Percentiles rank a stretch among this genome's conserved stretches.
Evolutionary conservation across 2,797 vertebrate genomes (phyloP).

Genomic region (Notolabrus celidotus): DNA sequence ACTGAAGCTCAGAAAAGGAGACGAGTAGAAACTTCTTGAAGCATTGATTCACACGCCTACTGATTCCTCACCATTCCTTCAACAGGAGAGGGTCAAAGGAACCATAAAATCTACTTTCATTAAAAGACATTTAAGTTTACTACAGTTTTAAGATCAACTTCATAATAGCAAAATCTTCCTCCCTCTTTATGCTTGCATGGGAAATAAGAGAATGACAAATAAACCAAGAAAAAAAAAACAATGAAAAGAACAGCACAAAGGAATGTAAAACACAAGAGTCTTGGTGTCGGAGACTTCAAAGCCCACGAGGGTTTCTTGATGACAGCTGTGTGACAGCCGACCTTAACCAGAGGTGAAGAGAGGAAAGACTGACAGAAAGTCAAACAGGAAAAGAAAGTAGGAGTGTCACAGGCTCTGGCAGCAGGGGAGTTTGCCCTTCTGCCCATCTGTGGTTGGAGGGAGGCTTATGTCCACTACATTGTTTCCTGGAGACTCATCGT

Average conservation of each 20-base stretch:
- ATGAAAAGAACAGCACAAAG: constrained; percentile 54
- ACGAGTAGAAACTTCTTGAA: constrained; percentile 35
- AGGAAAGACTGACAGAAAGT: constrained; percentile 48
- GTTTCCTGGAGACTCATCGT: constrained; percentile 97
- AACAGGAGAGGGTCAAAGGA: constrained; percentile 79
- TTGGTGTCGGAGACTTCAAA: constrained; percentile 57
- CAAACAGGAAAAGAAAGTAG: constrained; percentile 27
- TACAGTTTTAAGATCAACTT: constrained; percentile 34
- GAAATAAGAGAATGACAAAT: constrained; percentile 50
- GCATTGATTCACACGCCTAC: constrained; percentile 37
- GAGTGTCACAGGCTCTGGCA: constrained; percentile 94
- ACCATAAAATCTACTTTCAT: constrained; percentile 51
- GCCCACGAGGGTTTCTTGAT: constrained; percentile 46
- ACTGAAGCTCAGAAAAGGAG: constrained; percentile 42
- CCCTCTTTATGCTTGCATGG: constrained; percentile 30
- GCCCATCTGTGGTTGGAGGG: constrained; percentile 94
- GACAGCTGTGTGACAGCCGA: constrained; percentile 70
- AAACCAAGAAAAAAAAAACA: constrained; percentile 34
- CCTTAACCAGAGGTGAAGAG: constrained; percentile 68
- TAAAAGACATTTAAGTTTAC: constrained; percentile 45
- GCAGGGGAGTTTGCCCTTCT: constrained; percentile 95
- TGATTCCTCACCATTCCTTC: constrained; percentile 81
- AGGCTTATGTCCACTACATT: constrained; percentile 97
- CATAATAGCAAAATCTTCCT: constrained; percentile 39
- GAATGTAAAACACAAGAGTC: constrained; percentile 82